Percentiles rank a stretch among this genome's conserved stretches.
These are phyloP conservation scores for Druon quercuslanigerum DNA, from an alignment of 1,140 invertebrate species.

Conservation along the genomic window DNA sequence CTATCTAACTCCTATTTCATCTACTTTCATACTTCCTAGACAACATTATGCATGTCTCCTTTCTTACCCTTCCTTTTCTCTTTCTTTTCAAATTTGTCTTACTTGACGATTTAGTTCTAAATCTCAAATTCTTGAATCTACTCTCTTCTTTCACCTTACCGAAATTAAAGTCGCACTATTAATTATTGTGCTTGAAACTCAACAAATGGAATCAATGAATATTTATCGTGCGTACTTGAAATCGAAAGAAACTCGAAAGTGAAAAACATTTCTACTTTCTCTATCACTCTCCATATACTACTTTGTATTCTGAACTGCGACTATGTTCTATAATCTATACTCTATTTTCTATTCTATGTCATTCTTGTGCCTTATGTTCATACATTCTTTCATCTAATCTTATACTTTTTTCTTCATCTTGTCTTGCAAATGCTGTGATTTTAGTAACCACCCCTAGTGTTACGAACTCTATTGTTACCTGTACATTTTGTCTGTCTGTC, in stretches of 20 bases:
- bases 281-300: too few species aligned
- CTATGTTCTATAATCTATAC: too few species aligned
- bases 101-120: background rate
- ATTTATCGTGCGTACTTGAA: too few species aligned
- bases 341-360: too few species aligned
- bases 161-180: too few species aligned
- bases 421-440: constrained; percentile 32
- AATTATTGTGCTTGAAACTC: too few species aligned
- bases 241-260: too few species aligned
- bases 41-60: constrained; percentile 15
- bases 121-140: background rate
- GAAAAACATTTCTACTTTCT: too few species aligned
- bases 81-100: background rate
- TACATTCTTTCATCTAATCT: background rate
- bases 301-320: too few species aligned
- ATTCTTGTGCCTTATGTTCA: background rate
- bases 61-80: constrained; percentile 9
- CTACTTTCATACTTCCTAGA: constrained; percentile 25
- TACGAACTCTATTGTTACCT: constrained; percentile 33
- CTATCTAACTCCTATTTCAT: constrained; percentile 16
- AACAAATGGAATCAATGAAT: too few species aligned
- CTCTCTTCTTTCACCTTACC: too few species aligned
- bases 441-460: constrained; percentile 2
- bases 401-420: background rate
- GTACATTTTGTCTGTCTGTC: constrained; percentile 24